Percentiles rank a stretch among this genome's conserved stretches.
These are phyloP conservation scores for Dolichoris vasculosae DNA, from an alignment of 1,140 invertebrate genomes.

Conservation along the genomic window DNA sequence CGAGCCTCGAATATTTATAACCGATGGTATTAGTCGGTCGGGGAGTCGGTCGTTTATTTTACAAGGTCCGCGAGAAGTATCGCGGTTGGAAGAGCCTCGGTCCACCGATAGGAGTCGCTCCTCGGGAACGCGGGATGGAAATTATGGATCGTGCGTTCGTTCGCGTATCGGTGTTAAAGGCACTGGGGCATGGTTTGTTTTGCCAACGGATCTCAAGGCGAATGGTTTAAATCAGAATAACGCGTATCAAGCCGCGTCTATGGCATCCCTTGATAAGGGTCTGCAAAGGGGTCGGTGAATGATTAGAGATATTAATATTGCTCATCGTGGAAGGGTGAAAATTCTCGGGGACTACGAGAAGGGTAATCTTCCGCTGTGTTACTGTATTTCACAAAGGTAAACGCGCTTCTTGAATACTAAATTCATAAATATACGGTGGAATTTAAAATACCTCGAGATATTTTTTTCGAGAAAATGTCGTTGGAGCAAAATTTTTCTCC, in stretches of 20 bases:
- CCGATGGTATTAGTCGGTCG: slow-evolving; percentile 20
- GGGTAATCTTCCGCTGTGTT: slow-evolving; percentile 39
- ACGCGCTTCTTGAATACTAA: slow-evolving; percentile 29
- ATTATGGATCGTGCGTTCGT: slow-evolving; percentile 4
- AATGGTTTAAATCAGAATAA: slow-evolving; percentile 72
- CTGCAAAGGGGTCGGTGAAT: slow-evolving; percentile 71
- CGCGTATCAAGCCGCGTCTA: slow-evolving; percentile 66
- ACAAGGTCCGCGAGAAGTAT: neutral
- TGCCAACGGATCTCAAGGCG: slow-evolving; percentile 52
- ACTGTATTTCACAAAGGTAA: slow-evolving; percentile 12
- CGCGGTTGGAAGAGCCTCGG: neutral
- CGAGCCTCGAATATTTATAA: slow-evolving; percentile 20
- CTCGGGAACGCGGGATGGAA: neutral
- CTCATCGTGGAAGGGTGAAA: slow-evolving; percentile 61
- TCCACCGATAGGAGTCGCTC: no score
- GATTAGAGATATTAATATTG: slow-evolving; percentile 74
- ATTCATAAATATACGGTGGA: neutral
- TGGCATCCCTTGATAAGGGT: slow-evolving; percentile 71
- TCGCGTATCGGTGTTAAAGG: slow-evolving; percentile 11
- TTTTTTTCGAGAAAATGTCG: neutral
- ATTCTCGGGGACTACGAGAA: slow-evolving; percentile 40
- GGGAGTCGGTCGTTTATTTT: neutral
- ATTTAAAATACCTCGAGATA: neutral
- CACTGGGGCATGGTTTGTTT: slow-evolving; percentile 10
- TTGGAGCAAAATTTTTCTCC: neutral